Conservation (phyloP, 2,113 vertebrate genomes). For the Tyrannus savana region DNA sequence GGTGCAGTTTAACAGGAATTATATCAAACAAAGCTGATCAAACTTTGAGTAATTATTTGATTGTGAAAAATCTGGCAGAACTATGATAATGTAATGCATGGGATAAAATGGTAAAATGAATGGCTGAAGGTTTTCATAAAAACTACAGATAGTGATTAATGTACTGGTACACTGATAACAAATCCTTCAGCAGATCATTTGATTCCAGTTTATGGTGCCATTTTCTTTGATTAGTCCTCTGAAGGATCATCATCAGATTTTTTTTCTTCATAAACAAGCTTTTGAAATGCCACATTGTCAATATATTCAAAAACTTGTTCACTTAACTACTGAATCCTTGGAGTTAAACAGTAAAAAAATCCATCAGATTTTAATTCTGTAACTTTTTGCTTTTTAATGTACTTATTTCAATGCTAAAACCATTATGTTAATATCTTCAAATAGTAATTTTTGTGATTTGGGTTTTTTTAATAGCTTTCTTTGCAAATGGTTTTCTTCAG, state of each 20-base stretch:
- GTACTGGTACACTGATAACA: slow-evolving; percentile 11
- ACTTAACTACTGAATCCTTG: background rate
- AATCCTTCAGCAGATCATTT: background rate
- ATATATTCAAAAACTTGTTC: background rate
- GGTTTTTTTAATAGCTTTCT: background rate
- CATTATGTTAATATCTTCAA: background rate
- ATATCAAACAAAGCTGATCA: background rate
- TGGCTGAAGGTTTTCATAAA: slow-evolving; percentile 15
- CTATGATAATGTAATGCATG: background rate
- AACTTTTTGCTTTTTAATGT: background rate
- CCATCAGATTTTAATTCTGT: background rate
- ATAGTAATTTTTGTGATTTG: background rate
- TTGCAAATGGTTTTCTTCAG: background rate
- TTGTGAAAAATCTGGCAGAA: slow-evolving; percentile 21
- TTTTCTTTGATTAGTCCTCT: slow-evolving; percentile 52
- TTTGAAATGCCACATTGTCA: slow-evolving; percentile 31
- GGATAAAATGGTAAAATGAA: slow-evolving; percentile 21
- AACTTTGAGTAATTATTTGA: slow-evolving; percentile 27
- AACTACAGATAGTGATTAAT: slow-evolving; percentile 19
- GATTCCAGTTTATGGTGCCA: background rate
- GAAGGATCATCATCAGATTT: background rate
- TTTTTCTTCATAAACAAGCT: slow-evolving; percentile 34
- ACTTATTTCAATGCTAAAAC: background rate
- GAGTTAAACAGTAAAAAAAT: background rate
- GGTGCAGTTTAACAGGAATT: background rate